A percentile compares a stretch with the other conserved stretches of the same genome.
phyloP scores from a whole-genome alignment of 2,797 vertebrate genomes.

The Cyclura pinguis region DNA sequence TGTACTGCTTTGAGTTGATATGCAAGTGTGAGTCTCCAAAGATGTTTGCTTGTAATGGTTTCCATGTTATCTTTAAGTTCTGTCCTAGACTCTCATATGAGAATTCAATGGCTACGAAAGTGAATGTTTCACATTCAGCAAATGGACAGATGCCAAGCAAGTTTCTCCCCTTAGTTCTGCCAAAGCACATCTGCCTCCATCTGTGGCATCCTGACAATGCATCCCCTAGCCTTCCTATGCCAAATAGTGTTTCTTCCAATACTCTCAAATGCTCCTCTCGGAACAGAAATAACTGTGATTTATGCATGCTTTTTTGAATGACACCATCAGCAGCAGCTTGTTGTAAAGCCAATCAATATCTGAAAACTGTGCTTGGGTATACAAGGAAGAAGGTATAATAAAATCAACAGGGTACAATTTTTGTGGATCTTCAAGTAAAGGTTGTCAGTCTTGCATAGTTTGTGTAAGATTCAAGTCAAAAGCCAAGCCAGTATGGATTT shows the following conservation, averaged over 20 bases:
- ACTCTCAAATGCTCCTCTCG: not conserved
- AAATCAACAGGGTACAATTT: not conserved
- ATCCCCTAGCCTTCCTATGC: conserved; percentile 42
- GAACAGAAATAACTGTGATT: conserved; percentile 41
- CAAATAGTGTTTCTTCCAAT: conserved; percentile 50
- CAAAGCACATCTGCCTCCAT: conserved; percentile 51
- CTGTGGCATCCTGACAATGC: conserved; percentile 63
- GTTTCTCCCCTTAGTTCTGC: conserved; percentile 9
- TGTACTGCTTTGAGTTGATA: not conserved
- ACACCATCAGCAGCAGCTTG: not conserved
- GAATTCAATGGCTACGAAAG: conserved; percentile 14
- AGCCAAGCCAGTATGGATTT: not conserved
- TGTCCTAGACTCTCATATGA: conserved; percentile 31
- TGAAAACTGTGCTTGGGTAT: not conserved
- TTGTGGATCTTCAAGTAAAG: not conserved
- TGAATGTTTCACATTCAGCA: not conserved
- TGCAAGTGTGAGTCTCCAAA: not conserved
- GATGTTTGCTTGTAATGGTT: not conserved
- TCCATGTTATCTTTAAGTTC: not conserved
- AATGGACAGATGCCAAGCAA: conserved; percentile 34
- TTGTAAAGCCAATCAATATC: not conserved
- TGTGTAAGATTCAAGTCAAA: not conserved
- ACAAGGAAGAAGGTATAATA: conserved; percentile 39
- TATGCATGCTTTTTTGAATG: conserved; percentile 9
- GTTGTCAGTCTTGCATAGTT: not conserved